Conservation (phyloP, 2,888 invertebrate genomes). For the Agriopis aurantiaria region DNA sequence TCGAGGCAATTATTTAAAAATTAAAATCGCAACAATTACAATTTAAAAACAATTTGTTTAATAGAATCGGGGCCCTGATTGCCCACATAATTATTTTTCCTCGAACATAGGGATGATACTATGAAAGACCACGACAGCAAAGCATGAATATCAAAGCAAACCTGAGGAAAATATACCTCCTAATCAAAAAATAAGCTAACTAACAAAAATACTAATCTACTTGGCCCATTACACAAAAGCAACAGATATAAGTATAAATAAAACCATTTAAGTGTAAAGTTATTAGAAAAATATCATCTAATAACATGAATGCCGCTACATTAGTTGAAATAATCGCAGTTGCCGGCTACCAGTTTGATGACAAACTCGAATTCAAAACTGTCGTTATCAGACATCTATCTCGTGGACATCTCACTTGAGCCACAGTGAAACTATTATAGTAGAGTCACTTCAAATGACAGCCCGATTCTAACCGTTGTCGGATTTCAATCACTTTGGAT, state of each 20-base stretch:
- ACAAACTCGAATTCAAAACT: conserved; percentile 59
- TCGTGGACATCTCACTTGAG: conserved; percentile 76
- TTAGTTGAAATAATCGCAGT: conserved; percentile 50
- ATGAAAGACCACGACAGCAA: no score
- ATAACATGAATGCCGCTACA: conserved; percentile 43
- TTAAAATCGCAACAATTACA: no score
- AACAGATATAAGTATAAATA: conserved; percentile 20
- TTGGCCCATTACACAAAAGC: no score
- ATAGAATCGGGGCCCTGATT: no score
- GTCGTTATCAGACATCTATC: conserved; percentile 63
- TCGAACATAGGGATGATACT: no score
- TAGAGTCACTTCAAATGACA: not conserved
- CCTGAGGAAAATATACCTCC: no score
- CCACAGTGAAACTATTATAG: conserved; percentile 16
- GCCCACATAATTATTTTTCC: no score
- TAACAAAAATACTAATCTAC: no score
- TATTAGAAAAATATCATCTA: conserved; percentile 41
- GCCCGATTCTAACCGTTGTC: not conserved
- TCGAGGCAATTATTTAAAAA: no score
- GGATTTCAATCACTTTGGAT: not conserved
- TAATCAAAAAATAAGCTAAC: no score
- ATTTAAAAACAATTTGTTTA: no score
- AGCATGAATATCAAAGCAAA: no score
- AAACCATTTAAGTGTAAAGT: conserved; percentile 37
- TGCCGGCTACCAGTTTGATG: conserved; percentile 51